Percentiles rank a stretch among this genome's conserved stretches.
phyloP scores from a whole-genome alignment of 92 coral and sea anemone genomes.

The Anthopleura xanthogrammica region DNA sequence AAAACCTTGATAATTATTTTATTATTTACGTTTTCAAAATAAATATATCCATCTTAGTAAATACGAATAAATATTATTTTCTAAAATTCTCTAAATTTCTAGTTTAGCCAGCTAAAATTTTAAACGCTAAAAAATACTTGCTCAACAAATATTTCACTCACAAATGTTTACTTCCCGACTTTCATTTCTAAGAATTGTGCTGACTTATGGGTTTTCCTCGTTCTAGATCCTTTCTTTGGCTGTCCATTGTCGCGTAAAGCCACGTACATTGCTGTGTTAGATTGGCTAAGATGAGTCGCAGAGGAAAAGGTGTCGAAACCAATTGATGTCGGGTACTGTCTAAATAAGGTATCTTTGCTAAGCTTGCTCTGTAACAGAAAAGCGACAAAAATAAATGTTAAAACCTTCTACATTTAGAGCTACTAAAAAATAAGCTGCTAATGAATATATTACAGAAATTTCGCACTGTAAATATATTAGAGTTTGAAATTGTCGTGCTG shows the following conservation, averaged over 20 bases:
- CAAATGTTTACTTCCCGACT: neutral
- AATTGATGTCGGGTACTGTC: neutral
- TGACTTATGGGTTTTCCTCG: conserved; percentile 7
- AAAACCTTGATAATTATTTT: too few species aligned
- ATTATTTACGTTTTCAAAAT: neutral
- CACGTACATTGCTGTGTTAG: neutral
- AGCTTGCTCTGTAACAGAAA: neutral
- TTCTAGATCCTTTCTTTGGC: conserved; percentile 21
- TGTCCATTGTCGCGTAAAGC: conserved; percentile 14
- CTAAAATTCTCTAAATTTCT: neutral
- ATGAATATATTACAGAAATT: too few species aligned
- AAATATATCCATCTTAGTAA: neutral
- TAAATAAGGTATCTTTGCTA: neutral
- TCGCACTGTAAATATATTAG: too few species aligned
- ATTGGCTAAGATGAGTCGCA: neutral
- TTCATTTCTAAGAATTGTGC: neutral
- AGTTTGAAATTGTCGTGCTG: too few species aligned
- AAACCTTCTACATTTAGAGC: too few species aligned
- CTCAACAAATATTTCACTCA: conserved; percentile 6
- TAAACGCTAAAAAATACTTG: neutral
- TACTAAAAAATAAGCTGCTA: too few species aligned
- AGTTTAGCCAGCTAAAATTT: neutral
- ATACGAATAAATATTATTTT: neutral
- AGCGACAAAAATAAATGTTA: too few species aligned
- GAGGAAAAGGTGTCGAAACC: conserved; percentile 7